phyloP scores from a whole-genome alignment of 1,140 invertebrate species.

The Brachionus rotundiformis region DNA sequence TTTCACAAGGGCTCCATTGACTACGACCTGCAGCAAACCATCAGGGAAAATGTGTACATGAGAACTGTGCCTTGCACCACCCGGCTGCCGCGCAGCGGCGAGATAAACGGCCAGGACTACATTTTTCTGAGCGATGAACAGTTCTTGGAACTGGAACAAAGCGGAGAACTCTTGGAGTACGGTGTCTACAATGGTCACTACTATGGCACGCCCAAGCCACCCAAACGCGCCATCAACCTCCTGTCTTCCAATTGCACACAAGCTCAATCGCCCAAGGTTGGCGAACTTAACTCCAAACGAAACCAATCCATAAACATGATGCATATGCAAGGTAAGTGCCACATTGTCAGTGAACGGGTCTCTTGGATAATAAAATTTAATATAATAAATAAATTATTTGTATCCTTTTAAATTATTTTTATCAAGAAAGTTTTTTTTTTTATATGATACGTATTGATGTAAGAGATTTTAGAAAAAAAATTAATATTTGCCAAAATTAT shows the following conservation, averaged over 20 bases:
- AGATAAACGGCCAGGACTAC: slow-evolving; percentile 72
- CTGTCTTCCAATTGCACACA: slow-evolving; percentile 58
- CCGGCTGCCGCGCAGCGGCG: slow-evolving; percentile 67
- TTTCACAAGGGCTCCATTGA: slow-evolving; percentile 72
- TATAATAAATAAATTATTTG: too few species aligned
- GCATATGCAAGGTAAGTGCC: slow-evolving; percentile 53
- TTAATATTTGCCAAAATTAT: too few species aligned
- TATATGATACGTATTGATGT: too few species aligned
- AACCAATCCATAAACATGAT: slow-evolving; percentile 65
- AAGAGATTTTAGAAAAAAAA: too few species aligned
- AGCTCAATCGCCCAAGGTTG: background rate
- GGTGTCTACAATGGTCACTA: slow-evolving; percentile 70
- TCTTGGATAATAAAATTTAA: background rate
- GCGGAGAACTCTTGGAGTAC: slow-evolving; percentile 71
- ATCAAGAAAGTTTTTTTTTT: too few species aligned
- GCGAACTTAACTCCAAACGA: slow-evolving; percentile 67
- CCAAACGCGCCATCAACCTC: slow-evolving; percentile 56
- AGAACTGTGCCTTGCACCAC: slow-evolving; percentile 73
- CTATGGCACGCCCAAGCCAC: slow-evolving; percentile 66
- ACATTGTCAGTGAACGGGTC: background rate
- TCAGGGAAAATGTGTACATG: slow-evolving; percentile 72
- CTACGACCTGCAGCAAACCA: slow-evolving; percentile 72
- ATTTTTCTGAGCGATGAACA: slow-evolving; percentile 70
- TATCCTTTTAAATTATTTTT: too few species aligned
- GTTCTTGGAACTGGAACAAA: slow-evolving; percentile 69